Evolutionary conservation across 2,888 invertebrate species (phyloP), one percentile per base, ranked within the genome.

Genomic region (Ochropleura plecta): DNA sequence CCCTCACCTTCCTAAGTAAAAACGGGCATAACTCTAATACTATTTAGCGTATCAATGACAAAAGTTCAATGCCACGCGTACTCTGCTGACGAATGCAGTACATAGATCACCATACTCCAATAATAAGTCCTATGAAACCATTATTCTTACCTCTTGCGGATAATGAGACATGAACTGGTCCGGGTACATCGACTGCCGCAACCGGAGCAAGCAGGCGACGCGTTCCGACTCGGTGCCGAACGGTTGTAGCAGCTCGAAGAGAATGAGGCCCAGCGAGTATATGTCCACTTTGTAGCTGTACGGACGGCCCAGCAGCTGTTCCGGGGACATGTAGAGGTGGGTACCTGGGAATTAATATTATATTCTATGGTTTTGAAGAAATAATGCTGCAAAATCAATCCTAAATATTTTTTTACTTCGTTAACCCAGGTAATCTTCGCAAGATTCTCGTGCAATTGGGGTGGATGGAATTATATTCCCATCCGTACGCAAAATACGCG

Each of bases 281-380:
- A 99, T 99, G 94, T 99, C 99, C 72, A 99, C 99, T 94, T 99
- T 99, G 94, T 98, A 98, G 91, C 98, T 98, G 92, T 99, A 99
- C 1, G 97, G 97, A 55, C 97, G 96, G 0, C 98, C 98, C 16
- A 96, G 95, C 48, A 98, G 95, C 95, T 99, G 99, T 92, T 99
- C 99, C 1, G 99, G 99, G 57, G 99, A 99, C 99, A 99, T 99
- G 94, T 99, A 99, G 3, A 99, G 97, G 83, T 98, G 98, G 0
- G 99, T 99, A 44, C 99, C 99, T 97, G 89, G 3, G 18, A 49
- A 14, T n/a, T 42, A 5, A 20, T 10, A n/a, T 12, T 12, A 3
- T 49, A 6, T 30, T 49, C 8, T 30, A 1, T 40, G 5, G 20
- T 20, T 16, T 20, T 14, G 48, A 49, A 49, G 12, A 12, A 42